Base-by-base conservation (phyloP, 1,140 invertebrate species). In the Stegodyphus dumicola region DNA sequence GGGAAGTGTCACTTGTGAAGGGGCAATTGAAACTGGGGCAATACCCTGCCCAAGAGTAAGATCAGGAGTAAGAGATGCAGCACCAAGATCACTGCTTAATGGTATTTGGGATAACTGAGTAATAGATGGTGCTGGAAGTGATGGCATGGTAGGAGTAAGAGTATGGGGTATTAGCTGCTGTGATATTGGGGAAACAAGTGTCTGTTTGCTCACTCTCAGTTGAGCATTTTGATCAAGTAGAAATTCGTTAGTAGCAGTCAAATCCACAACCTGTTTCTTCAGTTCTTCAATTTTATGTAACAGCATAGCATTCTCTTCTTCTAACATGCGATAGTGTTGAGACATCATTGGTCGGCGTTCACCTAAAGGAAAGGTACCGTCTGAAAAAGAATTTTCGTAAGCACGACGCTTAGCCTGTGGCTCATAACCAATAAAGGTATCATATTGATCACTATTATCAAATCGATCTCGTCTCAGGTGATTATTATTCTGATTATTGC, bases 171-270 rank as follows among this genome's bases (percentile, higher is more conserved):
- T 87, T 56, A 73, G 87, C 67, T 70, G 87, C 66, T 67, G 80
- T 11, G 84, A 86, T 11, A 86, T 86, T 4, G 87, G 87, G 9
- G 87, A 78, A 13, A 87, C 88, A 18, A 52, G 91, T 90, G 86
- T 87, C 85, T 93, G 93, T 85, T 93, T 93, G 52, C 93, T 92
- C 84, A 95, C 92, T 71, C 95, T 91, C 77, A 95, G 90, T 71
- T 94, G 93, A 10, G 95, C 95, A 90, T 96, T 96, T 91, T 96
- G 95, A 88, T 95, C 94, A 71, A 96, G 89, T 0, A 96, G 91
- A 89, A 95, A 95, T 89, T 95, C 95, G 90, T 95, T 96, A 5
- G 95, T 94, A 7, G 94, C 94, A n/a, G 93, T 94, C 70, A 95
- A 89, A 89, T 95, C 94, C 53, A 92, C 92, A 5, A 94, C 92